These are phyloP conservation scores for Cyphomyrus plagiostoma DNA, from an alignment of 2,113 vertebrate genomes.

Conservation along the genomic window DNA sequence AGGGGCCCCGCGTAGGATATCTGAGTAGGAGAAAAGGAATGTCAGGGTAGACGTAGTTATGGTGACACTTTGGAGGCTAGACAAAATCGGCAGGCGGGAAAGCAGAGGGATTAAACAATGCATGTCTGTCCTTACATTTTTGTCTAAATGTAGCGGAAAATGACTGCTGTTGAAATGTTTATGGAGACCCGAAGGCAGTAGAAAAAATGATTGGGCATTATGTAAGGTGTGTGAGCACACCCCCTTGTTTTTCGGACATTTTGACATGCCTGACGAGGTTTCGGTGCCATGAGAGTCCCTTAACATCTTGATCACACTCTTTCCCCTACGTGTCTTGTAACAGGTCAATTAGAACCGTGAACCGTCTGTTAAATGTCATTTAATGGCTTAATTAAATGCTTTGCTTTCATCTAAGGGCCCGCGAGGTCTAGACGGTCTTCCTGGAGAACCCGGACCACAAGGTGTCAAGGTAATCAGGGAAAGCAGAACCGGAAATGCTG, in stretches of 20 bases:
- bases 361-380: slow-evolving; percentile 21
- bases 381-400: neutral
- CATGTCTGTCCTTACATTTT: slow-evolving; percentile 27
- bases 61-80: slow-evolving; percentile 12
- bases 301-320: too few species aligned
- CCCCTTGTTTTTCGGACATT: neutral
- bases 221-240: neutral
- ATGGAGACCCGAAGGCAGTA: neutral
- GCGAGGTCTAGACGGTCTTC: slow-evolving; percentile 75
- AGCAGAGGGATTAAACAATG: slow-evolving; percentile 26
- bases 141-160: slow-evolving; percentile 3
- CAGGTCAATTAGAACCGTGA: neutral
- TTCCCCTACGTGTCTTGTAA: neutral
- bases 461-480: slow-evolving; percentile 75
- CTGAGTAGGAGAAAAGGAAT: slow-evolving; percentile 2
- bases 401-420: slow-evolving; percentile 68
- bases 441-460: slow-evolving; percentile 75
- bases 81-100: slow-evolving; percentile 16
- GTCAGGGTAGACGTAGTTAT: neutral
- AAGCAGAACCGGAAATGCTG: neutral
- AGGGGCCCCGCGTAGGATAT: neutral
- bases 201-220: neutral
- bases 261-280: neutral
- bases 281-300: neutral
- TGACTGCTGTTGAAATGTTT: slow-evolving; percentile 22